Base-by-base conservation (phyloP, 2,113 vertebrate genomes). In the Falcunculus frontatus region DNA sequence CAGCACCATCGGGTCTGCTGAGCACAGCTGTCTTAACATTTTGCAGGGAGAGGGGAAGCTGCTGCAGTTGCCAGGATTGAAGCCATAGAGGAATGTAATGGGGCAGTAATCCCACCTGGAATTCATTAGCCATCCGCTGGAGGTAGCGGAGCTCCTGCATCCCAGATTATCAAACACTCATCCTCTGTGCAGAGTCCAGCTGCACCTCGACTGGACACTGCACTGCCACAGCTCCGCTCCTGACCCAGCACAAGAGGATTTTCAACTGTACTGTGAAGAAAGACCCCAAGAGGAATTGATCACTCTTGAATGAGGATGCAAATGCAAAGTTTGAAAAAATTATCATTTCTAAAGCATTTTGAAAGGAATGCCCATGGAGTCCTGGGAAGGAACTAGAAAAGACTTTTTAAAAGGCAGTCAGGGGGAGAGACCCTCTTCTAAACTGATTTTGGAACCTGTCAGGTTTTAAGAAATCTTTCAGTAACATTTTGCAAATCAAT, bases 391-490 rank as follows among this genome's bases (percentile, higher is more conserved):
- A 90, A 92, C 72, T 86, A 82, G 93, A 95, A 91, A 97, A 67
- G 89, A 64, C 56, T 56, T 84, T 1, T 59, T 46, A 30, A 67
- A 91, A 78, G 52, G 73, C 11, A 2, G 37, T 29, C 2, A 1
- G 6, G 13, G 79, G 22, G 21, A 77, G 33, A 91, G 50, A 90
- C 46, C 22, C 59, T 93, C 96, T 94, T 78, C 96, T 47, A 35
- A 87, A 96, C 46, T 96, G 96, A 96, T 97, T 94, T 96, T 83
- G 81, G 95, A 96, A 95, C 84, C 78, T 97, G 96, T 92, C 97
- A 96, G 90, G 92, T 96, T 97, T 42, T 94, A 94, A 96, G 93
- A 97, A 96, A 95, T 96, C 93, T 70, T 96, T 96, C 96, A 92
- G 96, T 94, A 97, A 79, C 65, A 27, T 95, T 98, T 97, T 96